Evolutionary conservation across 2,888 invertebrate genomes (phyloP), one percentile per base, ranked within the genome.

Genomic region (Sycophila texana): DNA sequence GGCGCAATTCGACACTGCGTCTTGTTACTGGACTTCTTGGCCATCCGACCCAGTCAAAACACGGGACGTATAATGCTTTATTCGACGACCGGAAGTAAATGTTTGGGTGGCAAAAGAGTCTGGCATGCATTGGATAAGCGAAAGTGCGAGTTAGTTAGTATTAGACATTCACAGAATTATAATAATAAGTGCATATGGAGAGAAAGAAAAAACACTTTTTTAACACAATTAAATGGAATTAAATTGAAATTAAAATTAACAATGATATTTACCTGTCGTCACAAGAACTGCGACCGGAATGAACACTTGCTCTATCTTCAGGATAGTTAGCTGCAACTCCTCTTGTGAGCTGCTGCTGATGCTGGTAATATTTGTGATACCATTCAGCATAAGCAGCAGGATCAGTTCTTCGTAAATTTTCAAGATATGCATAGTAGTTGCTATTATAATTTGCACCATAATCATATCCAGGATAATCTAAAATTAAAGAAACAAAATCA

Each of bases 221-320:
- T 12, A 57, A 57, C 16, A 30, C 0, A 72, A 47, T 12, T 22
- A 18, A 14, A 14, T 60, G 26, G 51, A 72, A 22, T 30, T 10
- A 39, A 61, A 16, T 2, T 47, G n/a, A 26, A 16, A 60, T 12
- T 39, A 30, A 63, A n/a, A 12, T 18, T 39, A 4, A 63, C 1
- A 39, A 10, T 10, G 10, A 61, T 66, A 47, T 67, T 14, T 91
- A 94, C 91, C 94, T 93, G 61, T 95, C 95, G 89, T 95, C 94
- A 84, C 95, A 94, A 81, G 96, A 96, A 91, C 96, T 96, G 84
- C 96, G 93, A 66, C 96, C 96, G 20, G 96, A 96, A 91, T 96
- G 96, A 74, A 95, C 95, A 85, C 95, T 95, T 82, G 94, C 95
- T 83, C 95, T 92, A 83, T 95, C 95, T 85, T 95, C 95, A 13